Evolutionary conservation across 2,888 invertebrate genomes (phyloP).

Genomic region (Lasioglossum figueresi): DNA sequence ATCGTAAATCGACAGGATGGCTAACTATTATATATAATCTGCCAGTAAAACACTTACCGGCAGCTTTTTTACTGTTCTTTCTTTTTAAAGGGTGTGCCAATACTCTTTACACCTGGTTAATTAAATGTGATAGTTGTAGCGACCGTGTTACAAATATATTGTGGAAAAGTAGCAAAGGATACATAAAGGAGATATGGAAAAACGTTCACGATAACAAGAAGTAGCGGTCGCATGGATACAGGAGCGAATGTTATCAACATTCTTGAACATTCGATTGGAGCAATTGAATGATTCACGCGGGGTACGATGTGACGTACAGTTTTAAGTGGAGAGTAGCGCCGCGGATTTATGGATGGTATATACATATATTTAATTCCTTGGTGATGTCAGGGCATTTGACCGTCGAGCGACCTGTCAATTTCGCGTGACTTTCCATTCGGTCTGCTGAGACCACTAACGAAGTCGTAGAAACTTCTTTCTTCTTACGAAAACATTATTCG

Average conservation of each 20-base stretch:
- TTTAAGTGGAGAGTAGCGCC: background rate
- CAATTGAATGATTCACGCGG: constrained; percentile 3
- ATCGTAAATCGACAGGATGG: background rate
- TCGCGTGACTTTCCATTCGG: background rate
- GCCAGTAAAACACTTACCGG: background rate
- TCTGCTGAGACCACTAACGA: background rate
- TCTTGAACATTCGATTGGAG: constrained; percentile 8
- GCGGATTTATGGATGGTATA: background rate
- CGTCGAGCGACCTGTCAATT: background rate
- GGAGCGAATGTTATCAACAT: background rate
- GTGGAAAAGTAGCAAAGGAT: background rate
- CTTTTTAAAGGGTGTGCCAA: background rate
- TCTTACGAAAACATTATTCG: background rate
- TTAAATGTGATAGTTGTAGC: too few species aligned
- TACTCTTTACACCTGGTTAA: background rate
- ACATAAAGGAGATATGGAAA: background rate
- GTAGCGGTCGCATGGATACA: background rate
- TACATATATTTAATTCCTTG: background rate
- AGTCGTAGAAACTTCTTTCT: background rate
- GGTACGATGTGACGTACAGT: background rate
- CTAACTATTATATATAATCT: background rate
- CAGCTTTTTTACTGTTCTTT: background rate
- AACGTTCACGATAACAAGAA: background rate
- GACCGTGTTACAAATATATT: background rate
- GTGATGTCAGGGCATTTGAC: background rate